These are phyloP conservation scores for Euplexia lucipara DNA, from an alignment of 2,888 invertebrate genomes.

Conservation along the genomic window DNA sequence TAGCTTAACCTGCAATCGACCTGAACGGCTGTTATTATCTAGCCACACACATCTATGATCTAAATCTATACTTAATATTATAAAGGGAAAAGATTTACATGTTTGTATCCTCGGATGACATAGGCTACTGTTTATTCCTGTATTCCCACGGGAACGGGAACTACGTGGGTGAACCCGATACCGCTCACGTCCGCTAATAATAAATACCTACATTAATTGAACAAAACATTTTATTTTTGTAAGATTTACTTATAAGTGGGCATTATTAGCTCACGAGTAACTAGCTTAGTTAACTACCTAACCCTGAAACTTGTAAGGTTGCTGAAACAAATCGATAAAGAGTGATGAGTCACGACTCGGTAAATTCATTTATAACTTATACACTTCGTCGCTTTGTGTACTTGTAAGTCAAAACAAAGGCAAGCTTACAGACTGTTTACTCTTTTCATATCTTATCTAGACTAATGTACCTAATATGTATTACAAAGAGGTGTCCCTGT, in stretches of 20 bases:
- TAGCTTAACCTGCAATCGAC: too few species aligned
- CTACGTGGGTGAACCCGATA: too few species aligned
- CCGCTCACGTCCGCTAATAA: too few species aligned
- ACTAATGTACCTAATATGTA: not conserved
- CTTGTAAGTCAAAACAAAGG: constrained; percentile 33
- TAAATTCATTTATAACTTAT: constrained; percentile 2
- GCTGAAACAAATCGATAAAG: constrained; percentile 44
- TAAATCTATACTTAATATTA: too few species aligned
- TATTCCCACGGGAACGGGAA: too few species aligned
- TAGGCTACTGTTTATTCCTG: too few species aligned
- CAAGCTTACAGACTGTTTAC: not conserved
- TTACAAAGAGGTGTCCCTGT: too few species aligned
- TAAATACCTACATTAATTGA: too few species aligned
- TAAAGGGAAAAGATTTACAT: too few species aligned
- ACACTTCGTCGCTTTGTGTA: not conserved
- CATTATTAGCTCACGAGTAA: not conserved
- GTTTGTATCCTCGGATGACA: too few species aligned
- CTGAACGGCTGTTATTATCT: too few species aligned
- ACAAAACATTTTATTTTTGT: not conserved
- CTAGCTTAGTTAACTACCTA: constrained; percentile 9
- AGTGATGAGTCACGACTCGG: constrained; percentile 48
- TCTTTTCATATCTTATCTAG: constrained; percentile 3
- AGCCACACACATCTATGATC: too few species aligned
- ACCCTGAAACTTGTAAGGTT: constrained; percentile 55
- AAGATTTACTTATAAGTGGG: not conserved